phyloP scores from a whole-genome alignment of 2,797 vertebrate genomes.

The Astyanax mexicanus region DNA sequence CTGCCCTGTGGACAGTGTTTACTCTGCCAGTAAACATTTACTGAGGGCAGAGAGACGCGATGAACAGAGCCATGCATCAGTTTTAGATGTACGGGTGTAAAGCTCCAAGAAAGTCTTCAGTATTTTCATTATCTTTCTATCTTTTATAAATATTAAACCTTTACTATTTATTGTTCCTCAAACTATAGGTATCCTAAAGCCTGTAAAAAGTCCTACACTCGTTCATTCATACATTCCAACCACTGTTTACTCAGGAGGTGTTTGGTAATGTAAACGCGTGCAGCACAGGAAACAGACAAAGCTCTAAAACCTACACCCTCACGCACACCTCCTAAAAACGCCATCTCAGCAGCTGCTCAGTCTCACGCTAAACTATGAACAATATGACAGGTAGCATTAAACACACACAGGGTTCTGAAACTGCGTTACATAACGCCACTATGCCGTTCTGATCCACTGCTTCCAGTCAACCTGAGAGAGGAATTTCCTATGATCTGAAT shows the following conservation, averaged over 20 bases:
- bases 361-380: slow-evolving; percentile 24
- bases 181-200: no score
- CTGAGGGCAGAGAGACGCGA: slow-evolving; percentile 8
- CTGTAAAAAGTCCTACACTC: not conserved
- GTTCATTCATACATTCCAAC: not conserved
- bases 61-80: not conserved
- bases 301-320: slow-evolving; percentile 26
- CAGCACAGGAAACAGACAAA: slow-evolving; percentile 28
- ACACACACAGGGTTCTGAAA: slow-evolving; percentile 26
- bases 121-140: not conserved
- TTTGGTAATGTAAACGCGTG: slow-evolving; percentile 19
- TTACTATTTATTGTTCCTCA: no score
- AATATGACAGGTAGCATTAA: slow-evolving; percentile 40
- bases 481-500: slow-evolving; percentile 4
- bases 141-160: no score
- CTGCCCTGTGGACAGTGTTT: slow-evolving; percentile 17
- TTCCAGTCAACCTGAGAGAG: not conserved
- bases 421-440: slow-evolving; percentile 32
- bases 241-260: slow-evolving; percentile 24
- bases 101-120: not conserved
- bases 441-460: slow-evolving; percentile 25
- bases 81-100: not conserved
- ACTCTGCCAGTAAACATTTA: slow-evolving; percentile 23
- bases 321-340: slow-evolving; percentile 17
- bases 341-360: slow-evolving; percentile 24